These are phyloP conservation scores for Tapirus indicus DNA, from an alignment of 2,797 vertebrate genomes.

Conservation along the genomic window DNA sequence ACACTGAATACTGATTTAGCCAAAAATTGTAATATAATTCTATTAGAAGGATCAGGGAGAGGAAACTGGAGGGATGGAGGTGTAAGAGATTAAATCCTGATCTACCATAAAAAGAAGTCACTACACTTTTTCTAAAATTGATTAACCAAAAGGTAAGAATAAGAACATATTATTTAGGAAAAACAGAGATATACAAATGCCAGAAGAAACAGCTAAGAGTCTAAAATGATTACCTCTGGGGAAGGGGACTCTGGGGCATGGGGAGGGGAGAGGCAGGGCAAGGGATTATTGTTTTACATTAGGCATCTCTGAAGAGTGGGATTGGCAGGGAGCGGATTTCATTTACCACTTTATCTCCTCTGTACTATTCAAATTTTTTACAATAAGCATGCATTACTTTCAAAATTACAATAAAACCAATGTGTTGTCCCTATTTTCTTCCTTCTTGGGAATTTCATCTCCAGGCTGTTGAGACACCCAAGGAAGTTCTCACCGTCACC, in stretches of 20 bases:
- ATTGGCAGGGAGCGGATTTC: neutral
- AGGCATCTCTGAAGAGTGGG: neutral
- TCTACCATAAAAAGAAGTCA: neutral
- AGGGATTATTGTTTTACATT: neutral
- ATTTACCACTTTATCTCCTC: neutral
- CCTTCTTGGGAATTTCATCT: constrained; percentile 32
- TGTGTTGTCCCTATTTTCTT: neutral
- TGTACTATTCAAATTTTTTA: neutral
- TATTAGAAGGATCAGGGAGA: neutral
- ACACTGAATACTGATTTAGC: neutral
- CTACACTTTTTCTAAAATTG: neutral
- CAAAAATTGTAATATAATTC: neutral
- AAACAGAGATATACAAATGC: neutral
- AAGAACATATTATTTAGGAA: neutral
- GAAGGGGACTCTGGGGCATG: neutral
- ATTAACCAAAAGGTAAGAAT: neutral
- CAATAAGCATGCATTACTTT: neutral
- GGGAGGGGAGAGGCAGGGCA: too few species aligned
- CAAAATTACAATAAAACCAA: constrained; percentile 31
- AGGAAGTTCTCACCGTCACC: neutral
- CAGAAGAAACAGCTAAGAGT: neutral
- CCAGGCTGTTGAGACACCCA: neutral
- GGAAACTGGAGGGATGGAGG: neutral
- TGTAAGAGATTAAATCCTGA: neutral
- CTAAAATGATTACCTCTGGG: neutral